These are phyloP conservation scores for Vespertilio murinus DNA, from an alignment of 2,797 vertebrate genomes.

Conservation along the genomic window DNA sequence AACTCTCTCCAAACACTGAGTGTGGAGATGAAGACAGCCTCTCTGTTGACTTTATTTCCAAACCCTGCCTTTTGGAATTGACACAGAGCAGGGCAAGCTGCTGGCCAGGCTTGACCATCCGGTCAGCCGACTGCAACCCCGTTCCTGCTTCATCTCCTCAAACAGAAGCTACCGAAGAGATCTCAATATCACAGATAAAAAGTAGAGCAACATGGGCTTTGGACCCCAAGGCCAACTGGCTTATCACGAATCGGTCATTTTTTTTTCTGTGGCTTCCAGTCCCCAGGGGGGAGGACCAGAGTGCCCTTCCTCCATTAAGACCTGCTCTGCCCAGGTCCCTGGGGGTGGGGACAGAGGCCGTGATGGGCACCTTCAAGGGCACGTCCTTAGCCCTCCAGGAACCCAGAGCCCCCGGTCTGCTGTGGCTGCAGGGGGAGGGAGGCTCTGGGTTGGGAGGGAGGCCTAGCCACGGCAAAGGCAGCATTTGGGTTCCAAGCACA, in stretches of 20 bases:
- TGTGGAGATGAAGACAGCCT: slow-evolving; percentile 62
- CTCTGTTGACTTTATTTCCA: slow-evolving; percentile 66
- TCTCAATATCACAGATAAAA: slow-evolving; percentile 72
- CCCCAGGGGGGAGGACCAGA: neutral
- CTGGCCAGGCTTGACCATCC: slow-evolving; percentile 57
- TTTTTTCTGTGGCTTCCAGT: slow-evolving; percentile 3
- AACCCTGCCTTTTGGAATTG: slow-evolving; percentile 71
- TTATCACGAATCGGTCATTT: slow-evolving; percentile 11
- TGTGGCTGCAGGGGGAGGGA: neutral
- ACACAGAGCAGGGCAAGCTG: slow-evolving; percentile 70
- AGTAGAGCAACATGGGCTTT: slow-evolving; percentile 47
- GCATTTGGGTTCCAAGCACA: neutral
- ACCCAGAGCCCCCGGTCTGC: neutral
- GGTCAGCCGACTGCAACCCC: slow-evolving; percentile 76
- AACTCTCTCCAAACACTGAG: slow-evolving; percentile 65
- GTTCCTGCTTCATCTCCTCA: slow-evolving; percentile 68
- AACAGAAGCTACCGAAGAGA: slow-evolving; percentile 80
- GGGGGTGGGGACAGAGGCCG: rapidly evolving
- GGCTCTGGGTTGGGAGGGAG: neutral
- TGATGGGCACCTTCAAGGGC: neutral
- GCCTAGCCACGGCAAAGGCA: neutral
- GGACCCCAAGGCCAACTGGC: slow-evolving; percentile 50
- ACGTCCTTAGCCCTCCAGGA: neutral
- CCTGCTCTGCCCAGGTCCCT: neutral
- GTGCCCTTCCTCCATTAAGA: neutral